Evolutionary conservation across 2,113 vertebrate genomes (phyloP), one percentile per base, ranked within the genome.

Genomic region (Nyctereutes procyonoides): DNA sequence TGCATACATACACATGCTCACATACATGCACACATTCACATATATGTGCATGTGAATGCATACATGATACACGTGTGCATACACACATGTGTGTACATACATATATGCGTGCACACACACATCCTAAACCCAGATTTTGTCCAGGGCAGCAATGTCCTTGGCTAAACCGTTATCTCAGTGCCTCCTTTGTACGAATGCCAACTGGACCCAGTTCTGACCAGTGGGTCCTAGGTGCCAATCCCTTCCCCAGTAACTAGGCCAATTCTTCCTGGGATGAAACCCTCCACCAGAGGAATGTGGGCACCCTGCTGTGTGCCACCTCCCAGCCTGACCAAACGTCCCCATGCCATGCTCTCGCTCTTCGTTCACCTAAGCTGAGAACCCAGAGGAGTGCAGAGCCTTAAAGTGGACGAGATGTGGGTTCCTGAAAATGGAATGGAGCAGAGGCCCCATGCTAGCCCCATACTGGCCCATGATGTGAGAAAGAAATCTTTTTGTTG

Each of bases 31-130:
- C 43, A 38, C 13, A 48, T 1, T 1, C 60, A 5, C 5, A 65
- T 19, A 0, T 9, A 20, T 38, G 0, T 22, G 17, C 6, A 24
- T 8, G 3, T 4, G 12, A n/a, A 20, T 43, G 20, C 38, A 20
- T 11, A n/a, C 48, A 30, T 43, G 43, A 84, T 9, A 0, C 11
- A 43, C 30, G 0, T 2, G 1, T 0, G 0, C 16, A 5, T 0
- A 0, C 3, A 48, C n/a, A 17, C 2, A 9, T 0, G 2, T 0
- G 3, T 1, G 28, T 28, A 8, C n/a, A 9, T 8, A 32, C 3
- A 19, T 10, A 43, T 6, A 14, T n/a, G 28, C 30, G 17, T 16
- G 13, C 10, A 8, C 35, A 35, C 30, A 69, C 30, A 11, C 3
- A 26, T 3, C 22, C n/a, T 22, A 82, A 86, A 28, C 3, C 22